Conservation (phyloP, 2,888 invertebrate species). For the Spialia ferax region DNA sequence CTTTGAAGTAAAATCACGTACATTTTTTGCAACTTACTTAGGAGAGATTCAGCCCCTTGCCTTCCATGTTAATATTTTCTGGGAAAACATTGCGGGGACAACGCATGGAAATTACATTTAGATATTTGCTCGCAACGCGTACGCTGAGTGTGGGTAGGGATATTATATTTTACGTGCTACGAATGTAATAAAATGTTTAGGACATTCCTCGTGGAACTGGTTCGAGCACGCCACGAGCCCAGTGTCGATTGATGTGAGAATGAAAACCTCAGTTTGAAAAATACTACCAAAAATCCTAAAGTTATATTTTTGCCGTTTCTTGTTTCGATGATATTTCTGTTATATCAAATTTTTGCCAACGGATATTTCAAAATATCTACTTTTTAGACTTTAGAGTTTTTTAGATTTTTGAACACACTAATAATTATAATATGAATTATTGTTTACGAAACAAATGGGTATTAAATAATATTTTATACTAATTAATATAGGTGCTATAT, state of each 20-base stretch:
- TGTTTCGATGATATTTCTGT: constrained; percentile 15
- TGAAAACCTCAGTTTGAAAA: constrained; percentile 66
- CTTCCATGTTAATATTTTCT: constrained; percentile 86
- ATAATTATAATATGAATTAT: no score
- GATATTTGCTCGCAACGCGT: constrained; percentile 84
- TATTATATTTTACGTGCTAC: constrained; percentile 86
- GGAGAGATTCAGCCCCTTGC: constrained; percentile 85
- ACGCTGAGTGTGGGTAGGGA: constrained; percentile 81
- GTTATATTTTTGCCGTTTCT: constrained; percentile 17
- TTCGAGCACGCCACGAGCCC: constrained; percentile 46
- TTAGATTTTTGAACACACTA: background rate
- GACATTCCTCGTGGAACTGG: constrained; percentile 57
- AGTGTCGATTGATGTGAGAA: constrained; percentile 80
- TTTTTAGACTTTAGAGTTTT: background rate
- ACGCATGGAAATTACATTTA: constrained; percentile 87
- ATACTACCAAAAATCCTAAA: constrained; percentile 17
- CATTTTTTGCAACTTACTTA: constrained; percentile 87
- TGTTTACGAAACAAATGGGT: no score
- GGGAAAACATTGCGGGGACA: constrained; percentile 86
- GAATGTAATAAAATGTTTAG: constrained; percentile 86
- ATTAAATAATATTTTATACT: no score
- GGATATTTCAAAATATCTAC: background rate
- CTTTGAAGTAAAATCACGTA: constrained; percentile 87
- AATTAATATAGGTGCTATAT: no score
- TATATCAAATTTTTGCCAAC: background rate